A percentile compares a stretch with the other conserved stretches of the same genome.
Conservation (phyloP, 2,113 vertebrate genomes). For the Poeciliopsis prolifica region DNA sequence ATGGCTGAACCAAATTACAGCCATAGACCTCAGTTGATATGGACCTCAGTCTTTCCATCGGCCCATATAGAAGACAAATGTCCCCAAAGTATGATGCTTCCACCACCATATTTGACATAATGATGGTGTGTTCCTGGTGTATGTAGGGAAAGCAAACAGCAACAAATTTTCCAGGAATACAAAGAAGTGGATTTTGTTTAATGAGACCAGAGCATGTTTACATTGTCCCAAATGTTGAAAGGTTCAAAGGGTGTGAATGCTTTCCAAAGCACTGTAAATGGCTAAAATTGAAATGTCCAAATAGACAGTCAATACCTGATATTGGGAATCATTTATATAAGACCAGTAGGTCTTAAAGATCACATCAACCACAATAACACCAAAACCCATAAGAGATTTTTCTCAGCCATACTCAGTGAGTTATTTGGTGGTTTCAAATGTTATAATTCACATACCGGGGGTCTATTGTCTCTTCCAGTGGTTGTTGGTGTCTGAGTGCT, state of each 20-base stretch:
- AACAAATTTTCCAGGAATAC: no score
- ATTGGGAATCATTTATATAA: neutral
- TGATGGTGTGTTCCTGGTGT: neutral
- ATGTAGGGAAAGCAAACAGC: no score
- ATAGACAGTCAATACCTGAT: neutral
- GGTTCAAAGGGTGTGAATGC: no score
- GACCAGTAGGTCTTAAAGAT: constrained; percentile 10
- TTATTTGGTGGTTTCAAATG: neutral
- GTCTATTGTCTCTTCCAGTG: neutral
- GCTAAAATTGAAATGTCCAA: neutral
- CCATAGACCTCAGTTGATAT: no score
- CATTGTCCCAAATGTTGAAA: no score
- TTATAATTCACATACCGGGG: neutral
- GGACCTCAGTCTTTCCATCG: no score
- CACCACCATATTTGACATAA: neutral
- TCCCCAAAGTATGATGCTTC: neutral
- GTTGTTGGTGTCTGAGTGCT: no score
- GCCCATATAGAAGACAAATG: neutral
- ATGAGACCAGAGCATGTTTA: no score
- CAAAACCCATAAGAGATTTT: neutral
- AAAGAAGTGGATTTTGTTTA: no score
- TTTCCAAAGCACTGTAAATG: neutral
- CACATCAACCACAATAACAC: neutral
- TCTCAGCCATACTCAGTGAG: neutral
- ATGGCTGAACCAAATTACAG: no score